Conservation (phyloP, 2,888 invertebrate genomes). For the Chesias legatella region DNA sequence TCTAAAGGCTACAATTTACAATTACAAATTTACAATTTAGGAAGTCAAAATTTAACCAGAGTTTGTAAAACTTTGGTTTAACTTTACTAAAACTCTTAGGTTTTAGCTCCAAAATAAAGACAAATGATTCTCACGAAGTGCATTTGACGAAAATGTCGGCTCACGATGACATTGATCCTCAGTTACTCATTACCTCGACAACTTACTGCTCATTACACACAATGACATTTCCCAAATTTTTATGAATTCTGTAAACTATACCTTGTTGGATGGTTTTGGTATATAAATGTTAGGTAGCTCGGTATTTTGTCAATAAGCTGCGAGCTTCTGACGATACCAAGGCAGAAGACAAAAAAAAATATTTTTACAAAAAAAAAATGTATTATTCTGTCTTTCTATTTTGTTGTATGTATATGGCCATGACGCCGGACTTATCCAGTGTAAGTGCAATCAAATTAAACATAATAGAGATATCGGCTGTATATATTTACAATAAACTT, state of each 20-base stretch:
- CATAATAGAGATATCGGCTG: too few relatives aligned
- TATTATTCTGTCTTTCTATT: slow-evolving; percentile 32
- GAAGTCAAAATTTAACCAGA: too few relatives aligned
- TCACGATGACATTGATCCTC: slow-evolving; percentile 8
- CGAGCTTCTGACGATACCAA: slow-evolving; percentile 15
- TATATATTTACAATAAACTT: too few relatives aligned
- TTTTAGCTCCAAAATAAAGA: too few relatives aligned
- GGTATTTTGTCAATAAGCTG: slow-evolving; percentile 21
- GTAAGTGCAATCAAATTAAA: slow-evolving; percentile 37
- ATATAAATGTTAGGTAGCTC: slow-evolving; percentile 34
- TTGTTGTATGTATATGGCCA: slow-evolving; percentile 36
- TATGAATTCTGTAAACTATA: slow-evolving; percentile 13
- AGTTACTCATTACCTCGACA: slow-evolving; percentile 6
- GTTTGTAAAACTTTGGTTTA: too few relatives aligned
- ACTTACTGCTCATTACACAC: slow-evolving; percentile 18
- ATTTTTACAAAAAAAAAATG: slow-evolving; percentile 40
- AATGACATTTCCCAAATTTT: slow-evolving; percentile 17
- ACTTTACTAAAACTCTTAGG: too few relatives aligned
- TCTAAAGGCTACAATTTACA: too few relatives aligned
- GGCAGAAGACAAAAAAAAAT: not conserved
- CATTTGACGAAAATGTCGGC: slow-evolving; percentile 9
- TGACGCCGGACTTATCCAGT: slow-evolving; percentile 36
- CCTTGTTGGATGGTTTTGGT: slow-evolving; percentile 12
- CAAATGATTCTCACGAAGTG: not conserved
- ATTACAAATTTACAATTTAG: too few relatives aligned